These are phyloP conservation scores for Parnassius orleans DNA, from an alignment of 2,888 invertebrate genomes.

Conservation along the genomic window DNA sequence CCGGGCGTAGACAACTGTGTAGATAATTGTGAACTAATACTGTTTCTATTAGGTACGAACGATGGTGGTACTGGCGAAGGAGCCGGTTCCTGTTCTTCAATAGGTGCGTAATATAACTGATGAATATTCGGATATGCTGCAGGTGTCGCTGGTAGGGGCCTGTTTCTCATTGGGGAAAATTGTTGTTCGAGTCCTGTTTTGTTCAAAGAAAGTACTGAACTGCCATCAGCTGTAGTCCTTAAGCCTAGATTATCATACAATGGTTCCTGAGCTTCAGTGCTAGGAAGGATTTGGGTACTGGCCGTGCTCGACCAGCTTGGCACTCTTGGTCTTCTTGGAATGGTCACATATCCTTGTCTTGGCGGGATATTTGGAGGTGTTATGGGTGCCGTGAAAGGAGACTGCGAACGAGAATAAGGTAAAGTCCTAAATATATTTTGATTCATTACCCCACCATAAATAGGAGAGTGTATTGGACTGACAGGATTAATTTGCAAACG, in stretches of 20 bases:
- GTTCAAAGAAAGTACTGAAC: constrained; percentile 88
- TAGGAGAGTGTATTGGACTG: constrained; percentile 84
- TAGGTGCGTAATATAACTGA: constrained; percentile 74
- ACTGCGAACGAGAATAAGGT: constrained; percentile 89
- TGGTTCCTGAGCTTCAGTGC: constrained; percentile 84
- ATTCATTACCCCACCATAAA: constrained; percentile 82
- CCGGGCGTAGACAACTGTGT: constrained; percentile 72
- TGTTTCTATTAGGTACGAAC: constrained; percentile 65
- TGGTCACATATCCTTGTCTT: constrained; percentile 92
- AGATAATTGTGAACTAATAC: constrained; percentile 74
- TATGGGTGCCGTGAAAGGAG: constrained; percentile 85
- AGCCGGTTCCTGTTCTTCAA: constrained; percentile 77
- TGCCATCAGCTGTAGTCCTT: constrained; percentile 93
- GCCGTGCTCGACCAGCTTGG: constrained; percentile 89
- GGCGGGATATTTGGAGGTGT: constrained; percentile 85
- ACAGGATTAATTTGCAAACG: constrained; percentile 82
- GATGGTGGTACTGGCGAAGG: constrained; percentile 73
- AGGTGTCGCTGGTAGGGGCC: constrained; percentile 84
- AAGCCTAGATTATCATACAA: constrained; percentile 93
- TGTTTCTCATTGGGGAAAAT: constrained; percentile 82
- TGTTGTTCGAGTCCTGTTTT: constrained; percentile 82
- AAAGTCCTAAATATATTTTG: constrained; percentile 88
- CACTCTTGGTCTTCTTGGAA: constrained; percentile 90
- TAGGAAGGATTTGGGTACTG: constrained; percentile 74
- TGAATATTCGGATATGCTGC: constrained; percentile 64